phyloP scores from a whole-genome alignment of 2,888 invertebrate species.

The Herminia tarsipennalis region DNA sequence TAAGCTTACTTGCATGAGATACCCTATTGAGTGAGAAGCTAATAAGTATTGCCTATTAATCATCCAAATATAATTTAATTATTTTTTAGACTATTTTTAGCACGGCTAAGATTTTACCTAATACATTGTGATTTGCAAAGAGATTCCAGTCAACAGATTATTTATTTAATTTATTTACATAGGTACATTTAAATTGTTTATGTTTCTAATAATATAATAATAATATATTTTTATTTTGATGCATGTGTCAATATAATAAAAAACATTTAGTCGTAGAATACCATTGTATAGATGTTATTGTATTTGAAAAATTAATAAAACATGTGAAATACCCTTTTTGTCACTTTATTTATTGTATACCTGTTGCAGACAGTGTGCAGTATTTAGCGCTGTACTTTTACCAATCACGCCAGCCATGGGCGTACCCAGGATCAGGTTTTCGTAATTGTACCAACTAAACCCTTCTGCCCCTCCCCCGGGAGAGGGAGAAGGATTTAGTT shows the following conservation, averaged over 20 bases:
- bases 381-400: too few relatives aligned
- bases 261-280: slow-evolving; percentile 80
- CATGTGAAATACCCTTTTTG: slow-evolving; percentile 55
- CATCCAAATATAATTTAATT: slow-evolving; percentile 20
- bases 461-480: too few relatives aligned
- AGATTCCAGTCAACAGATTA: slow-evolving; percentile 51
- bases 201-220: slow-evolving; percentile 27
- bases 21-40: slow-evolving; percentile 31
- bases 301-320: slow-evolving; percentile 83
- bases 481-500: too few relatives aligned
- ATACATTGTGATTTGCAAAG: slow-evolving; percentile 52
- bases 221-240: slow-evolving; percentile 57
- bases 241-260: slow-evolving; percentile 79
- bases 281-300: slow-evolving; percentile 86
- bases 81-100: slow-evolving; percentile 30
- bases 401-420: too few relatives aligned
- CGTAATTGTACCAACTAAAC: too few relatives aligned
- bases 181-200: slow-evolving; percentile 36
- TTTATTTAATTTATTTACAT: slow-evolving; percentile 48
- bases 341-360: too few relatives aligned
- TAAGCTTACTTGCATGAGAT: slow-evolving; percentile 21
- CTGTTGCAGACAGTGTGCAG: too few relatives aligned
- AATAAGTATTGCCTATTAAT: slow-evolving; percentile 13
- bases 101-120: slow-evolving; percentile 18
- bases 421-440: too few relatives aligned